A percentile compares a stretch with the other conserved stretches of the same genome.
Conservation (phyloP, 2,797 vertebrate species). For the Catharus ustulatus region DNA sequence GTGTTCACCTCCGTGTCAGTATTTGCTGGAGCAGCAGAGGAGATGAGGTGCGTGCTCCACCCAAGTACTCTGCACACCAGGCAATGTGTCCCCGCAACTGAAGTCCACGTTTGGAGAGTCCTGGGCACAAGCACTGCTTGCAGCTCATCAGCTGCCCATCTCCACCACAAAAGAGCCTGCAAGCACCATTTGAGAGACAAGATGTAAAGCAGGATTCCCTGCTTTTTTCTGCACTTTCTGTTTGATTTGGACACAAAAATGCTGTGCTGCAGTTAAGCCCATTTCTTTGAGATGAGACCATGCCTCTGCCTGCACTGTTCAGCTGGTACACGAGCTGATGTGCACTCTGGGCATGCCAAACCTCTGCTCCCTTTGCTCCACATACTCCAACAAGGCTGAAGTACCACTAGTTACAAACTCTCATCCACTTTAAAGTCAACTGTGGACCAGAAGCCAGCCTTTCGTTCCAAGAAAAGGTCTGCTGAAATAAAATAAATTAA, state of each 20-base stretch:
- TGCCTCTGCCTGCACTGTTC: background rate
- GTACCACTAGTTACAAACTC: background rate
- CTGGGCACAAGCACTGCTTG: background rate
- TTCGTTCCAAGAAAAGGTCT: background rate
- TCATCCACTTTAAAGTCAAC: background rate
- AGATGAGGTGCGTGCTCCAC: fast-evolving
- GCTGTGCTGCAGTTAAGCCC: background rate
- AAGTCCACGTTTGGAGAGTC: background rate
- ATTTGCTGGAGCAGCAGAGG: background rate
- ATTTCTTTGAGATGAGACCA: background rate
- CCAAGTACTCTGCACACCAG: background rate
- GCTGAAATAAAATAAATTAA: background rate
- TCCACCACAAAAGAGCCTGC: background rate
- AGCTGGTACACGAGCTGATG: background rate
- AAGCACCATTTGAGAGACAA: background rate
- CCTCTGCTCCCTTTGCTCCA: background rate
- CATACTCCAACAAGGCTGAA: background rate
- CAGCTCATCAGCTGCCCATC: background rate
- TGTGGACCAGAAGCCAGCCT: background rate
- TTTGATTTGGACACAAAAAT: background rate
- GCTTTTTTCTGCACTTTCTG: background rate
- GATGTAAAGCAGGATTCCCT: background rate
- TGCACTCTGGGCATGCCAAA: background rate
- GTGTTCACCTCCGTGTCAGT: background rate
- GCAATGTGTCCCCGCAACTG: fast-evolving